Base-by-base conservation (phyloP, 2,113 vertebrate genomes). In the Scophthalmus maximus region DNA sequence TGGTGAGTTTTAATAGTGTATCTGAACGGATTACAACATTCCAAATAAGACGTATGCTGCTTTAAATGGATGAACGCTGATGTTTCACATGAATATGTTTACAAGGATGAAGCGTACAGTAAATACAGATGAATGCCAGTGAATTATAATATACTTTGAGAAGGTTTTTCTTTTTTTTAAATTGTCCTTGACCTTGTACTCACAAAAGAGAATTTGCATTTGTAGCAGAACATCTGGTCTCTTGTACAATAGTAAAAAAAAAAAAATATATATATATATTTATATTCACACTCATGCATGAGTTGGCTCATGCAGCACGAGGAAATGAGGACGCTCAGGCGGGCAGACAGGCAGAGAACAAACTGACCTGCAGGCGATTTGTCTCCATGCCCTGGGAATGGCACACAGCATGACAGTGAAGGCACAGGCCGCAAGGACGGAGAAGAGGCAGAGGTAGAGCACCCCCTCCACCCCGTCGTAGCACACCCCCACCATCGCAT, bases 381-480 rank as follows among this genome's bases (percentile, higher is more conserved):
- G 94, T 82, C 89, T 94, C 96, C 96, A 97, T 15, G 96, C 95
- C 0, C 89, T 88, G 0, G 96, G 95, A 1, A 93, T 91, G 0
- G 92, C 91, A 3, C 97, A 98, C 87, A 96, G 93, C 92, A 98
- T 91, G 62, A 93, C 89, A 18, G 95, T 96, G 92, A 98, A 98
- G 73, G 96, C 93, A 36, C 93, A 78, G 6, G 95, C 93, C 0
- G 95, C 95, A 88, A 99, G 91, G 56, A 96, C 66, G 22, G 97
- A 98, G 93, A 97, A 98, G 42, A 99, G 93, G 77, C 94, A 91
- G 0, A 99, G 95, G 87, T 95, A 98, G 26, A 99, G 95, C 83
- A 98, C 79, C 3, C 97, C 97, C 86, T 98, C 95, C 25, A 98
- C 93, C 5, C 97, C 96, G 0, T 98, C 96, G 0, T 97, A 98